phyloP scores from a whole-genome alignment of 2,113 vertebrate species.

The Muntiacus reevesi region DNA sequence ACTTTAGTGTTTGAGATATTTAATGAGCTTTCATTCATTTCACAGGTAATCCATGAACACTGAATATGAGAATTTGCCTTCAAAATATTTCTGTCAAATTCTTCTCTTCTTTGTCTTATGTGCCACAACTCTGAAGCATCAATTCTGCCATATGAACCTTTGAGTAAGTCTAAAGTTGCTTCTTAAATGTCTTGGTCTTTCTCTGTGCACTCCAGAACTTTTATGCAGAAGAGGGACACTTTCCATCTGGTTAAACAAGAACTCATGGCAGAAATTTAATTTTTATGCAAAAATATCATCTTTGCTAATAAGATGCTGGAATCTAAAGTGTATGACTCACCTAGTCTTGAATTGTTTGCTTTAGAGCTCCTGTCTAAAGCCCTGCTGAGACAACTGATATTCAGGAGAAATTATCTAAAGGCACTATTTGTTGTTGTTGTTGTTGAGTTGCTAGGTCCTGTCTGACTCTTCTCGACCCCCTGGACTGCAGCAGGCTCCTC shows the following conservation, averaged over 20 bases:
- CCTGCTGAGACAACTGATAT: slow-evolving; percentile 8
- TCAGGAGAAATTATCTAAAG: slow-evolving; percentile 14
- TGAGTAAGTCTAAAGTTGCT: background rate
- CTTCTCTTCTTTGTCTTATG: background rate
- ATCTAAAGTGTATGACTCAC: slow-evolving; percentile 58
- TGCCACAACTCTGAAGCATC: background rate
- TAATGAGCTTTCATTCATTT: slow-evolving; percentile 33
- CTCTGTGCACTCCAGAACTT: background rate
- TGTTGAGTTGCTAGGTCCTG: background rate
- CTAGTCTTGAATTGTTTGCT: slow-evolving; percentile 52
- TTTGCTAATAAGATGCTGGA: slow-evolving; percentile 60
- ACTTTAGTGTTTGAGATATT: background rate
- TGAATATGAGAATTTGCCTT: background rate
- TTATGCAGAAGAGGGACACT: background rate
- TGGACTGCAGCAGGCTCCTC: background rate
- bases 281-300: slow-evolving; percentile 62
- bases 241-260: slow-evolving; percentile 41
- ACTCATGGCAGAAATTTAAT: slow-evolving; percentile 32
- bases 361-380: slow-evolving; percentile 51
- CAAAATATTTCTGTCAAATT: slow-evolving; percentile 14
- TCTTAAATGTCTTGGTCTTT: slow-evolving; percentile 19
- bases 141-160: background rate
- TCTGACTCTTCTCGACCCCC: background rate
- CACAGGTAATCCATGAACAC: background rate
- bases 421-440: background rate